phyloP scores from a whole-genome alignment of 2,113 vertebrate genomes.

The Petroica traversi region DNA sequence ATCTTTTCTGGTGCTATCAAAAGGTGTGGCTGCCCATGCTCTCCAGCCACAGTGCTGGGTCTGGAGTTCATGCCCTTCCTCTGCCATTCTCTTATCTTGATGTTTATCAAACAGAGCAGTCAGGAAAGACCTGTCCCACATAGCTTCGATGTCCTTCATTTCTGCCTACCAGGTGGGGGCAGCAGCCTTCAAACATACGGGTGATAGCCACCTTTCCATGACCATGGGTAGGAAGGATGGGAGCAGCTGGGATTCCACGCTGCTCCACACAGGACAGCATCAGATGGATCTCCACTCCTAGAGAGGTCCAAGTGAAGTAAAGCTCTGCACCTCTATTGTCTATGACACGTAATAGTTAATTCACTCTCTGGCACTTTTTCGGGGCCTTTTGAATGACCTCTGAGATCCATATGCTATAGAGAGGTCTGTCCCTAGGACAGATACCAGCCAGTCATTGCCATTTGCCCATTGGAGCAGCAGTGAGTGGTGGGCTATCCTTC shows the following conservation, averaged over 20 bases:
- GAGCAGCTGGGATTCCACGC: neutral
- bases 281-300: neutral
- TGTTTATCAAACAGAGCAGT: neutral
- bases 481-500: neutral
- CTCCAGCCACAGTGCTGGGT: neutral
- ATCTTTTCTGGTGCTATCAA: neutral
- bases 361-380: neutral
- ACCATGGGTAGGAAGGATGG: neutral
- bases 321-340: neutral
- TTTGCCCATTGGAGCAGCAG: neutral
- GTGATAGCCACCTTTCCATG: neutral
- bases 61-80: neutral
- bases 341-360: neutral
- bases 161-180: neutral
- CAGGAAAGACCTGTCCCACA: neutral
- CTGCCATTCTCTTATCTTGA: neutral
- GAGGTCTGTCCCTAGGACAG: neutral
- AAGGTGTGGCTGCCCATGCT: neutral
- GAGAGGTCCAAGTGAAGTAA: neutral
- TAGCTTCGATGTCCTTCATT: accelerated
- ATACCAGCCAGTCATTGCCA: neutral
- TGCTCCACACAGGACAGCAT: neutral
- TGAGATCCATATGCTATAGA: neutral
- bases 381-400: neutral
- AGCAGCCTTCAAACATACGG: neutral